Evolutionary conservation across 1,140 invertebrate genomes (phyloP).

Genomic region (Penaeus indicus): DNA sequence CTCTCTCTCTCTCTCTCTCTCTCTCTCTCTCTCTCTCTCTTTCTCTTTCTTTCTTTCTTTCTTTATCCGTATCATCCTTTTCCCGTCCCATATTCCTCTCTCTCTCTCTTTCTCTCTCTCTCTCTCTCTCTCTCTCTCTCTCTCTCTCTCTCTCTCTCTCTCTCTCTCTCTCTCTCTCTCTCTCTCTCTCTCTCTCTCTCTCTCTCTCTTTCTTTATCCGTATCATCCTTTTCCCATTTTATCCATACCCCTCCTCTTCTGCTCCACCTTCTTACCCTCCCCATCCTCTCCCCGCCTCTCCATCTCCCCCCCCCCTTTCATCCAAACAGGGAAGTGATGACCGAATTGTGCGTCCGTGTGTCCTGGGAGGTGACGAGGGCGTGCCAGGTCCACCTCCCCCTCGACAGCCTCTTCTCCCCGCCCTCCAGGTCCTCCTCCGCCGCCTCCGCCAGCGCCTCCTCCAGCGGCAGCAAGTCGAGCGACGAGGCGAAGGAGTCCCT

Average conservation of each 20-base stretch:
- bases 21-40: too few relatives aligned
- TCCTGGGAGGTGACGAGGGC: constrained; percentile 63
- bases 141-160: background rate
- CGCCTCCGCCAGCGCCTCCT: background rate
- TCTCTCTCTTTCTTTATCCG: too few relatives aligned
- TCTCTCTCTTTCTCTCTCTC: background rate
- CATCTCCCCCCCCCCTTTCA: background rate
- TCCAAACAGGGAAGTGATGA: constrained; percentile 37
- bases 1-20: too few relatives aligned
- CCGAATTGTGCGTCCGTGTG: constrained; percentile 47
- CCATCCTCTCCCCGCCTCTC: background rate
- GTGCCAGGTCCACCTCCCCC: constrained; percentile 53
- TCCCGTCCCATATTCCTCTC: too few relatives aligned
- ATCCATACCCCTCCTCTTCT: background rate
- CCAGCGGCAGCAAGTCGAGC: background rate
- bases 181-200: too few relatives aligned
- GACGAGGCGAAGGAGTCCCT: constrained; percentile 39
- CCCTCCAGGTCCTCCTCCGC: background rate
- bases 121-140: too few relatives aligned
- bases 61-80: too few relatives aligned
- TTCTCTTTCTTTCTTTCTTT: too few relatives aligned
- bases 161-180: background rate
- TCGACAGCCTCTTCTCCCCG: constrained; percentile 44
- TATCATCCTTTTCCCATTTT: background rate
- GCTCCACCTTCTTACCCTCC: too few relatives aligned